Evolutionary conservation across 2,888 invertebrate species (phyloP).

Genomic region (Dendrolimus houi): DNA sequence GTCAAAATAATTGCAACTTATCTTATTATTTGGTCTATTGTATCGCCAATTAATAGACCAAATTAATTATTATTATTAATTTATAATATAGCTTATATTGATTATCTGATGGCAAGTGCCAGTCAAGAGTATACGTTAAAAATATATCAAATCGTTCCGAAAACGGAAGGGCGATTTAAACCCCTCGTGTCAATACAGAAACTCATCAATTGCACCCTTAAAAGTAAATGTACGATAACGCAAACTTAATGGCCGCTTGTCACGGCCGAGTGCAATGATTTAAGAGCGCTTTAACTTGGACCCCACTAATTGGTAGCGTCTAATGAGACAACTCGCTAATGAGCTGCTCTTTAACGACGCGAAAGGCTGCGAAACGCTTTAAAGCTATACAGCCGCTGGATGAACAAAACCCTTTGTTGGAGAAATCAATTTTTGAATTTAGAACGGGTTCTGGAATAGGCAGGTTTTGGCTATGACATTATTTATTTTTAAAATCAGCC

Average conservation of each 20-base stretch:
- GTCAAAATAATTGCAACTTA: too few relatives aligned
- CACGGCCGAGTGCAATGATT: constrained; percentile 21
- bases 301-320: constrained; percentile 54
- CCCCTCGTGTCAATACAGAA: background rate
- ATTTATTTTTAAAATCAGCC: background rate
- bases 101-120: too few relatives aligned
- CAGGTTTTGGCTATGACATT: background rate
- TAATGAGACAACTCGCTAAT: constrained; percentile 63
- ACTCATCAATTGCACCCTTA: background rate
- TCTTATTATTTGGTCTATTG: too few relatives aligned
- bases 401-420: background rate
- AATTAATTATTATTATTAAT: too few relatives aligned
- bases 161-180: constrained; percentile 1
- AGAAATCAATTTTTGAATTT: too few relatives aligned
- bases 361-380: constrained; percentile 24
- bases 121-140: background rate
- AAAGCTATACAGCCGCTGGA: constrained; percentile 10
- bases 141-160: constrained; percentile 5
- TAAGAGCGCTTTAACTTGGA: constrained; percentile 27
- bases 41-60: too few relatives aligned
- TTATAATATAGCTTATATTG: too few relatives aligned
- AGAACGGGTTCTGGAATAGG: constrained; percentile 6
- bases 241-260: constrained; percentile 13
- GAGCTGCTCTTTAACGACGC: constrained; percentile 24
- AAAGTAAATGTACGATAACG: constrained; percentile 10